Conservation (phyloP, 2,888 invertebrate species). For the Caenorhabditis sulstoni region DNA sequence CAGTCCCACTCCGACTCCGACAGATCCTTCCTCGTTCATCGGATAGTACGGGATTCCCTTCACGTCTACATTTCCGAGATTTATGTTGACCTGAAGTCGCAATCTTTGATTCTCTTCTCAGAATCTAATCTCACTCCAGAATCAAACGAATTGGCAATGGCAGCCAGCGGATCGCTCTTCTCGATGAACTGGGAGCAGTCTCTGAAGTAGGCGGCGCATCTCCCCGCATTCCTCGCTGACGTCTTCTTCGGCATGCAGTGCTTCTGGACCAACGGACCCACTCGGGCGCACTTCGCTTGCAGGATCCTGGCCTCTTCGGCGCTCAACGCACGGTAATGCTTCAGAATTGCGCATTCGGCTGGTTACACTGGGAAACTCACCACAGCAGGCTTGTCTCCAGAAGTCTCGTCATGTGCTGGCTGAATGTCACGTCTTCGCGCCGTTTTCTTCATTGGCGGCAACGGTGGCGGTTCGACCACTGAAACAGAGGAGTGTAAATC, state of each 20-base stretch:
- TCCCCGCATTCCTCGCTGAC: slow-evolving; percentile 50
- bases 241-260: slow-evolving; percentile 61
- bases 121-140: slow-evolving; percentile 57
- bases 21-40: slow-evolving; percentile 74
- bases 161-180: slow-evolving; percentile 69
- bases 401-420: slow-evolving; percentile 26
- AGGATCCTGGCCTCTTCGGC: slow-evolving; percentile 47
- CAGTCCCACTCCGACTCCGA: slow-evolving; percentile 71
- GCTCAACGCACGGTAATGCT: slow-evolving; percentile 38
- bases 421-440: slow-evolving; percentile 23
- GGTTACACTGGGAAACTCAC: slow-evolving; percentile 4
- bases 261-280: slow-evolving; percentile 50
- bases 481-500: slow-evolving; percentile 17
- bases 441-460: slow-evolving; percentile 35
- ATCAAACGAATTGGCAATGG: slow-evolving; percentile 68
- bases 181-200: slow-evolving; percentile 73
- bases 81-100: slow-evolving; percentile 45
- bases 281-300: slow-evolving; percentile 42
- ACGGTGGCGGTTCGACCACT: slow-evolving; percentile 56
- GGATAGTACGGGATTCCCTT: slow-evolving; percentile 78
- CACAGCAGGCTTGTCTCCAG: slow-evolving; percentile 16
- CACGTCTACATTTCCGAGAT: slow-evolving; percentile 66
- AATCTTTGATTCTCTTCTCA: background rate
- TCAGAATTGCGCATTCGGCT: no score
- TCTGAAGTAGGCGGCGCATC: slow-evolving; percentile 67